Conservation (phyloP, 2,113 vertebrate species). For the Cynopterus brachyotis region DNA sequence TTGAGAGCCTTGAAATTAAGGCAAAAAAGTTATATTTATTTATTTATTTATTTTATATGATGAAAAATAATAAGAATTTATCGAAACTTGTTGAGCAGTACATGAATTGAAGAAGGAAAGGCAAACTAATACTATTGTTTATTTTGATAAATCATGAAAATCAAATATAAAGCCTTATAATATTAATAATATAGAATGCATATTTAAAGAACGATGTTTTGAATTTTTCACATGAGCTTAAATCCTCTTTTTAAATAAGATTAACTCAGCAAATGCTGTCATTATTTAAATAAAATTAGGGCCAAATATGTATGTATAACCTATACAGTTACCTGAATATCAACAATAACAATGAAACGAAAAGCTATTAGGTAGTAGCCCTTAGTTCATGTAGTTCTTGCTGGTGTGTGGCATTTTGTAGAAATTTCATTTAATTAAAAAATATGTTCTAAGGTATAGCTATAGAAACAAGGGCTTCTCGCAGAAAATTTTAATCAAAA, state of each 20-base stretch:
- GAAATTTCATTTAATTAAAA: slow-evolving; percentile 15
- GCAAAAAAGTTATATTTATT: neutral
- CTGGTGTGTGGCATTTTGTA: neutral
- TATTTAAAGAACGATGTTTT: neutral
- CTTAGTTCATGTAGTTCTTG: neutral
- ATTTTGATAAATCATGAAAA: neutral
- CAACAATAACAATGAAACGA: neutral
- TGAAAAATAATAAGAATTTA: neutral
- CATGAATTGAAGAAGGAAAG: neutral
- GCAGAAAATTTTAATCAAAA: neutral
- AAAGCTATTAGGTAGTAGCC: neutral
- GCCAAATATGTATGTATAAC: neutral
- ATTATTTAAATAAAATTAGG: neutral
- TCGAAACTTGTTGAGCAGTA: neutral
- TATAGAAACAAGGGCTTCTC: neutral
- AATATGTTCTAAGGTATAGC: neutral
- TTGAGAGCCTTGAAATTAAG: neutral
- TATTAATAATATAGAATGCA: neutral
- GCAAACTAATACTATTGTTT: neutral
- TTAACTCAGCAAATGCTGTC: neutral
- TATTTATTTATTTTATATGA: neutral
- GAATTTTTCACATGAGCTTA: slow-evolving; percentile 21
- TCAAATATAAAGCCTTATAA: neutral
- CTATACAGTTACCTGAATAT: neutral
- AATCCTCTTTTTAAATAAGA: neutral